Conservation (phyloP, 1,140 invertebrate species). For the Eufriesea mexicana region DNA sequence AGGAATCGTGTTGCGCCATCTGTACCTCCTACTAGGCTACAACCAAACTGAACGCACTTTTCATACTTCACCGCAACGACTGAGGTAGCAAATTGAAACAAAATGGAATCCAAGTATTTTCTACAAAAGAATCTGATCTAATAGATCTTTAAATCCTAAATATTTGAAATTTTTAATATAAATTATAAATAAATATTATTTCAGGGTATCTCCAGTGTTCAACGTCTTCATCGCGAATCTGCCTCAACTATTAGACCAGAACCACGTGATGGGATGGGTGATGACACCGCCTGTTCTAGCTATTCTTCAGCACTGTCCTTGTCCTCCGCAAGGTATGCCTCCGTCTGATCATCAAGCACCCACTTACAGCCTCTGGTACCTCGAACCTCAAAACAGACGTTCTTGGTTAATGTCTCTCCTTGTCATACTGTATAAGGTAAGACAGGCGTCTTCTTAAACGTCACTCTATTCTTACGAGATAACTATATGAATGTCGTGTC, state of each 20-base stretch:
- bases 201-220: constrained; percentile 94
- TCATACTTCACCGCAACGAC: constrained; percentile 92
- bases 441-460: background rate
- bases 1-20: constrained; percentile 94
- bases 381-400: constrained; percentile 92
- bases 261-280: constrained; percentile 94
- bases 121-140: no score
- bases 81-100: constrained; percentile 85
- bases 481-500: background rate
- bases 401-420: constrained; percentile 96
- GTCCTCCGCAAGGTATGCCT: constrained; percentile 83
- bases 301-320: constrained; percentile 94
- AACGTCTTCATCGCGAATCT: constrained; percentile 97
- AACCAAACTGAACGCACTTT: constrained; percentile 95
- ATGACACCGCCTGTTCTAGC: constrained; percentile 93
- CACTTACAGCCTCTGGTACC: constrained; percentile 92
- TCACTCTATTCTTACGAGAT: background rate
- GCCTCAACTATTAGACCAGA: constrained; percentile 96
- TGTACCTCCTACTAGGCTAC: constrained; percentile 96
- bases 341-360: constrained; percentile 83
- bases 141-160: background rate
- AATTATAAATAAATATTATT: constrained; percentile 55
- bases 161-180: no score
- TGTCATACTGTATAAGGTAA: constrained; percentile 98
- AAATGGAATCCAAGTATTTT: no score